Conservation (phyloP, 2,888 invertebrate genomes). For the Homarus gammarus region DNA sequence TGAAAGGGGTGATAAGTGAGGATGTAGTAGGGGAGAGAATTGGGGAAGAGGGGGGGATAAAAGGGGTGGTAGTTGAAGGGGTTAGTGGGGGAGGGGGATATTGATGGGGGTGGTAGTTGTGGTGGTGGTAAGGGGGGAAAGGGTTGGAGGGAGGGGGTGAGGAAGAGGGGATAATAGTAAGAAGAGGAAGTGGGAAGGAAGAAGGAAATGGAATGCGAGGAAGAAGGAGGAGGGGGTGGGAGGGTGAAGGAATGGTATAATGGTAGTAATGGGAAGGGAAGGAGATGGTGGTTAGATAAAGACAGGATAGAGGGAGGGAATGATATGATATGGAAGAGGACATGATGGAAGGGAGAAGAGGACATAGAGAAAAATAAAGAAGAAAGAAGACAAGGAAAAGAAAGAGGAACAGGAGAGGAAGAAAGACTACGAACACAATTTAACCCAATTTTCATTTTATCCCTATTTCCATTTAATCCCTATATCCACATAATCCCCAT, state of each 20-base stretch:
- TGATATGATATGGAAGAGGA: background rate
- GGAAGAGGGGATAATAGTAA: background rate
- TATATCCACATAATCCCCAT: too few relatives aligned
- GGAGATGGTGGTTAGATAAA: background rate
- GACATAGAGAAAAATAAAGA: background rate
- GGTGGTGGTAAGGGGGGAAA: too few relatives aligned
- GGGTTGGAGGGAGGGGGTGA: conserved; percentile 9
- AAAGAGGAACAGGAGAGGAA: background rate
- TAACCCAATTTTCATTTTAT: too few relatives aligned
- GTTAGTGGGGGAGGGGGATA: conserved; percentile 3
- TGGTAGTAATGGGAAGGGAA: background rate
- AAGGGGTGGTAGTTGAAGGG: background rate
- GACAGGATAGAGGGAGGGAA: background rate
- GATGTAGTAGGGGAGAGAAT: background rate
- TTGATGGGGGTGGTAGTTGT: too few relatives aligned
- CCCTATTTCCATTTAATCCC: too few relatives aligned
- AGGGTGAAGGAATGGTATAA: too few relatives aligned
- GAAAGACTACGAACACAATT: background rate
- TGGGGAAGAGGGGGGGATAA: background rate
- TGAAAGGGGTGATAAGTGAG: background rate
- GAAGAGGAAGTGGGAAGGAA: background rate
- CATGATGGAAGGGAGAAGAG: background rate
- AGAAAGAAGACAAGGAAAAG: background rate
- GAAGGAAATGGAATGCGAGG: background rate
- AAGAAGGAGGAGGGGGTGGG: background rate